Base-by-base conservation (phyloP, 1,140 invertebrate genomes). In the Lordiphosa mommai region DNA sequence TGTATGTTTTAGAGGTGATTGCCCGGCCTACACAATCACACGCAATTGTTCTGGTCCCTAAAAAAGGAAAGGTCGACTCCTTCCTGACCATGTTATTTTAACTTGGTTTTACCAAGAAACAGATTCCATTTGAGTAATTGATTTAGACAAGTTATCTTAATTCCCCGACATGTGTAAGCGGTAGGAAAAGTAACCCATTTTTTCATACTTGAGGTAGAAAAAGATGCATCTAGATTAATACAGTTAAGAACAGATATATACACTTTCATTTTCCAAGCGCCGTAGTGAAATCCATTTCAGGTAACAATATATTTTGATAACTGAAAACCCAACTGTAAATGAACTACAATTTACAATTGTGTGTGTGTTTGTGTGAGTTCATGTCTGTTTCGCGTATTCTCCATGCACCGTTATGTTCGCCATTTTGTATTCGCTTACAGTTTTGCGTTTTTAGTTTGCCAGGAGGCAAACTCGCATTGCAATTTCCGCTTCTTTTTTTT, bases 381-480 rank as follows among this genome's bases (percentile, higher is more conserved):
- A 1, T 9, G 33, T 13, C n/a, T n/a, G 29, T 34, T 46, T 61
- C 23, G 60, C 57, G 40, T 43, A 67, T 67, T 56, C 48, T 20
- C 46, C 52, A 66, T 79, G 74, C 69, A 80, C 64, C 74, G 73
- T 82, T 82, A 74, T 82, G 71, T 66, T 52, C 53, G 71, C 76
- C 76, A 80, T 80, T 80, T 82, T 80, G 70, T 70, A 58, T 70
- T 74, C 59, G 76, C 47, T 67, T 58, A 67, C 69, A 37, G 67
- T 66, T 72, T 72, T 32, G 10, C 37, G 13, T 52, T 48, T 20
- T 16, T 32, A 10, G 23, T 13, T 20, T 20, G 44, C 29, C 47
- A 64, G 33, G 12, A 20, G 41, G 17, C 48, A n/a, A 43, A 55
- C 60, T 74, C 61, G 61, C 61, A 67, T 82, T 82, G 76, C 74